Evolutionary conservation across 2,888 invertebrate species (phyloP), one percentile per base, ranked within the genome.

Genomic region (Drosophila dives): DNA sequence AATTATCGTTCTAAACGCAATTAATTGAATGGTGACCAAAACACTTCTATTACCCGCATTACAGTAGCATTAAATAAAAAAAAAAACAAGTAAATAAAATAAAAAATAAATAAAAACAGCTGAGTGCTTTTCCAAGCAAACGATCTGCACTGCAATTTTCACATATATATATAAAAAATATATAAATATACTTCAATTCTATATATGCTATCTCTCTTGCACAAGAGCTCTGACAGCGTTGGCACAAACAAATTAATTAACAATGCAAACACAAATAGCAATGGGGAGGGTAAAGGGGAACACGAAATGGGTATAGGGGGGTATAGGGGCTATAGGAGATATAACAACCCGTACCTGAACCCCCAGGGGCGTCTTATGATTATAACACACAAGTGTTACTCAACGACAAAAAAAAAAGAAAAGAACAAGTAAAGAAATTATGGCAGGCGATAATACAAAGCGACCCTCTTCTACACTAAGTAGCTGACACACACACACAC

Each of bases 171-270:
- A 40, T 29, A 42, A 23, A 32, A 10, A 34, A 32, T 50, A 33
- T 56, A 45, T 50, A 51, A 33, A 45, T 42, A 33, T 50, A 49
- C 49, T 67, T 45, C 54, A 54, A 15, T 67, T 33, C 48, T 40
- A 33, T 60, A 63, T 40, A 40, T 51, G 45, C 81, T 60, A 51
- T 80, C 70, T 71, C 71, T 17, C 64, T 71, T 45, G 34, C 77
- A 67, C 86, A 49, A 45, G 58, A 29, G 15, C 36, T 58, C 29
- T 53, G 58, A 50, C 73, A 51, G 45, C 50, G 32, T 36, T 40
- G 77, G 78, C 78, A 85, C 80, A 83, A 83, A 86, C 83, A 85
- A 85, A 88, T 85, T 85, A 85, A 85, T 85, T 85, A 85, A 88
- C 88, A 85, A 88, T 83, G 86, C 88, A 81, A 77, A 77, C 74